Conservation (phyloP, 2,888 invertebrate genomes). For the Mythimna ferrago region DNA sequence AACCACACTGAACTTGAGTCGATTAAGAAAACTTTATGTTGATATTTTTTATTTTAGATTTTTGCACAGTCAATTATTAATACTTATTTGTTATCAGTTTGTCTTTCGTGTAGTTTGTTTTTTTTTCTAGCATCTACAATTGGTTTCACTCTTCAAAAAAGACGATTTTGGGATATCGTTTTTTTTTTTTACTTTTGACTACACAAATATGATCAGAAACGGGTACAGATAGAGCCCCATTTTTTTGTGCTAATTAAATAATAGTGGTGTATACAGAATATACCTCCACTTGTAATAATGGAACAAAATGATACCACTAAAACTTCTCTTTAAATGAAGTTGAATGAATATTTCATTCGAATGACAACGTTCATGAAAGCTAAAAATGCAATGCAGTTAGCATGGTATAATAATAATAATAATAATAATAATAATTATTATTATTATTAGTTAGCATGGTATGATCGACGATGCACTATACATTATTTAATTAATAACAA, state of each 20-base stretch:
- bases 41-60: not conserved
- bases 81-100: not conserved
- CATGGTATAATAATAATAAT: too few species aligned
- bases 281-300: too few species aligned
- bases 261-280: too few species aligned
- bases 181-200: too few species aligned
- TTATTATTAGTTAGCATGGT: constrained; percentile 10
- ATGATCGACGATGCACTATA: not conserved
- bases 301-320: too few species aligned
- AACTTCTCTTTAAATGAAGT: not conserved
- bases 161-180: too few species aligned
- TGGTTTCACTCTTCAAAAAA: not conserved
- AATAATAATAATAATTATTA: too few species aligned
- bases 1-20: not conserved
- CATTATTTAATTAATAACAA: too few species aligned
- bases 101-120: not conserved
- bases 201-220: too few species aligned
- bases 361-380: not conserved
- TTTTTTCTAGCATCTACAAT: not conserved
- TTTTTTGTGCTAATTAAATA: too few species aligned
- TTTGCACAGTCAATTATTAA: not conserved
- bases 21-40: not conserved
- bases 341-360: not conserved
- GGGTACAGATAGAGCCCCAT: too few species aligned
- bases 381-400: not conserved